A percentile compares a stretch with the other conserved stretches of the same genome.
phyloP scores from a whole-genome alignment of 2,113 vertebrate species.

The Dermatemys mawii region DNA sequence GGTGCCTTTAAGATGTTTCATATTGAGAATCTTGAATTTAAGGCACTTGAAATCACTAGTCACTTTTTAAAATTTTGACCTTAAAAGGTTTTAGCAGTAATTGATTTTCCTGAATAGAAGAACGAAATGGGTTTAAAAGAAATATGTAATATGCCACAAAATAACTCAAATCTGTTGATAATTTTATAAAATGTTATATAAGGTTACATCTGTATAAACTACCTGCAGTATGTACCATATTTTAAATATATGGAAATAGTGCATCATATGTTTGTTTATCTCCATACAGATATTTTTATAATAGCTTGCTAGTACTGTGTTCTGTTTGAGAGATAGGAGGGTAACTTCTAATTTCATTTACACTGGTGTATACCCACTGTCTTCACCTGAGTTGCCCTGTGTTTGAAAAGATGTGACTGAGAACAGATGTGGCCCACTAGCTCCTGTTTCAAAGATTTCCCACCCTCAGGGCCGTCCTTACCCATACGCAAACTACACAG shows the following conservation, averaged over 20 bases:
- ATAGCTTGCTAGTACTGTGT: not conserved
- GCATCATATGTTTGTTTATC: not conserved
- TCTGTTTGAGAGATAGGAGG: conserved; percentile 27
- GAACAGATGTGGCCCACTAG: conserved; percentile 31
- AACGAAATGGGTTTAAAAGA: not conserved
- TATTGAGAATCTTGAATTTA: not conserved
- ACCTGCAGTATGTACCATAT: not conserved
- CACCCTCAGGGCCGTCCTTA: not conserved
- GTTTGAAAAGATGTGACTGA: conserved; percentile 12
- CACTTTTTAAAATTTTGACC: not conserved
- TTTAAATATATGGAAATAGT: not conserved
- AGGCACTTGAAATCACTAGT: not conserved
- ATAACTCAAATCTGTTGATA: not conserved
- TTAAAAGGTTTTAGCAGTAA: not conserved
- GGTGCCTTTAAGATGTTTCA: not conserved
- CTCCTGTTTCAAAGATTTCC: conserved; percentile 35
- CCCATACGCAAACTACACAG: too few relatives aligned
- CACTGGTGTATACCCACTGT: not conserved
- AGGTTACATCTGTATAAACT: not conserved
- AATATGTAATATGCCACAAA: not conserved
- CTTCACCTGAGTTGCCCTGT: conserved; percentile 16
- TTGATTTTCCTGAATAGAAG: not conserved
- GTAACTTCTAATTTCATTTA: conserved; percentile 52
- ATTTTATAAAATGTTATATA: not conserved
- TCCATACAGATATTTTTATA: conserved; percentile 34